Conservation (phyloP, 2,888 invertebrate species). For the Leucania comma region DNA sequence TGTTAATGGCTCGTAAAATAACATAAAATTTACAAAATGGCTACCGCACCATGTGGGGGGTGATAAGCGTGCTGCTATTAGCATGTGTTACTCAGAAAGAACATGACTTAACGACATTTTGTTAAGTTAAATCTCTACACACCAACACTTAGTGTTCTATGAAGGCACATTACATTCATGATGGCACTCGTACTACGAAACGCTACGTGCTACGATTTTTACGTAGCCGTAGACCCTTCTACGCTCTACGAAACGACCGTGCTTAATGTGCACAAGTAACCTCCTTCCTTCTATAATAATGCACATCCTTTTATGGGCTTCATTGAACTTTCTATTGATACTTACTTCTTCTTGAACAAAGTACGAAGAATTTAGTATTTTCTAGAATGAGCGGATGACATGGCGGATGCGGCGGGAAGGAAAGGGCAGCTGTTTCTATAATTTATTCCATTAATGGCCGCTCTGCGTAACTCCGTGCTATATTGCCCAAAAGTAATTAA, state of each 20-base stretch:
- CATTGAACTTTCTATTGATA: not conserved
- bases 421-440: conserved; percentile 52
- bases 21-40: conserved; percentile 48
- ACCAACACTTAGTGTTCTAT: not conserved
- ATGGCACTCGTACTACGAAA: not conserved
- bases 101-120: not conserved
- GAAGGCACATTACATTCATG: conserved; percentile 3
- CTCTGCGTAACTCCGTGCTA: conserved; percentile 58
- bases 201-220: conserved; percentile 15
- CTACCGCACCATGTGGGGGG: conserved; percentile 14
- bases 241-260: conserved; percentile 8
- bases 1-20: conserved; percentile 49
- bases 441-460: conserved; percentile 75
- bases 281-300: not conserved
- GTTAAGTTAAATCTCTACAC: not conserved
- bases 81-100: conserved; percentile 13
- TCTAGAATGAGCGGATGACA: too few species aligned
- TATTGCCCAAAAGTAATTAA: conserved; percentile 77
- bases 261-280: not conserved
- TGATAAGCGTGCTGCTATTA: conserved; percentile 24
- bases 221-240: conserved; percentile 15
- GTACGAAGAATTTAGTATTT: not conserved
- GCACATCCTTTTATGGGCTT: not conserved
- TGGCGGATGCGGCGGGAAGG: conserved; percentile 8
- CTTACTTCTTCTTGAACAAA: not conserved